Evolutionary conservation across 2,113 vertebrate genomes (phyloP).

Genomic region (Candoia aspera): DNA sequence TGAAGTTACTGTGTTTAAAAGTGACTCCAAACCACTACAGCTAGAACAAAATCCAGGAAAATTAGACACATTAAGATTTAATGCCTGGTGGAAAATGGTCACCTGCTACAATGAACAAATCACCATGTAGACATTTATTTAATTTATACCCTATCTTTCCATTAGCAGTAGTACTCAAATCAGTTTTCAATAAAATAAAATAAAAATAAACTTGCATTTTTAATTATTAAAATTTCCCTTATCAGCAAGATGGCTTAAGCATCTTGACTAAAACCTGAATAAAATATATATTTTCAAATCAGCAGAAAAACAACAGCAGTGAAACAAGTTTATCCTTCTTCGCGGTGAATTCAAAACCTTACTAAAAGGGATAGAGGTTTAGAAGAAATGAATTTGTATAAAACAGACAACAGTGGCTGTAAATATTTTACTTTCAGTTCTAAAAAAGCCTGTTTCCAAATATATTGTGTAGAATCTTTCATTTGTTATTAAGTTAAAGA

Average conservation of each 20-base stretch:
- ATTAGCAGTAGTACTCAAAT: not conserved
- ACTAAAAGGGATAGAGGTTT: not conserved
- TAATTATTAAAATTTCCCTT: not conserved
- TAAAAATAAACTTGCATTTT: not conserved
- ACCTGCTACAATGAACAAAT: not conserved
- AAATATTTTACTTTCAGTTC: not conserved
- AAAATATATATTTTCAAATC: not conserved
- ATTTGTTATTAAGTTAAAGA: not conserved
- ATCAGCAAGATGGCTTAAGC: not conserved
- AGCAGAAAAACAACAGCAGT: not conserved
- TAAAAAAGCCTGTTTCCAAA: not conserved
- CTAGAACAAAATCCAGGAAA: not conserved
- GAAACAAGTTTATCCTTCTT: not conserved
- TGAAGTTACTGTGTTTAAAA: not conserved
- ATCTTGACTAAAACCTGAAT: not conserved
- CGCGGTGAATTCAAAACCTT: not conserved
- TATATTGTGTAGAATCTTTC: not conserved
- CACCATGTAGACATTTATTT: not conserved
- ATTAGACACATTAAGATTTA: not conserved
- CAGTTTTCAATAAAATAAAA: not conserved
- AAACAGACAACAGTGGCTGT: not conserved
- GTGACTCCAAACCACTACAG: not conserved
- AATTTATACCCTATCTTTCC: not conserved
- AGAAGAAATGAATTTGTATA: not conserved
- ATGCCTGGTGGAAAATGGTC: not conserved